These are phyloP conservation scores for Furcifer pardalis DNA, from an alignment of 2,797 vertebrate genomes.

Conservation along the genomic window DNA sequence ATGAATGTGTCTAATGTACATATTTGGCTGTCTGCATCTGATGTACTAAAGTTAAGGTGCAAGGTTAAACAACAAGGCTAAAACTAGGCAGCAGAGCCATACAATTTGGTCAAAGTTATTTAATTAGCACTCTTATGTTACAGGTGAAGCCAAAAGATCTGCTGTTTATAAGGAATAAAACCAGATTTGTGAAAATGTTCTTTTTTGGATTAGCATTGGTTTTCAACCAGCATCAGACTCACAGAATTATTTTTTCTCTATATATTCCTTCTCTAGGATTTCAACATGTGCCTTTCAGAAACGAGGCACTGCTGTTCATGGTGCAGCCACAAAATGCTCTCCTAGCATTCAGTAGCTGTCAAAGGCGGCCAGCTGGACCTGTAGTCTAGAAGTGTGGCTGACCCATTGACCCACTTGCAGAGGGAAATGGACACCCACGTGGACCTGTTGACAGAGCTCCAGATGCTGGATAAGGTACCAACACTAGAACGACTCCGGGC, in stretches of 20 bases:
- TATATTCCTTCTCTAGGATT: slow-evolving; percentile 55
- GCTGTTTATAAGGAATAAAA: too few species aligned
- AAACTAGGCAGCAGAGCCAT: neutral
- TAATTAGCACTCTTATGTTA: neutral
- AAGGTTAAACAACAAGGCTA: too few species aligned
- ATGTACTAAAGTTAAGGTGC: too few species aligned
- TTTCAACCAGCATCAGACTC: neutral
- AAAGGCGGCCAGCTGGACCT: slow-evolving; percentile 30
- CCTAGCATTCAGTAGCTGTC: slow-evolving; percentile 56
- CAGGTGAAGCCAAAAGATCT: neutral
- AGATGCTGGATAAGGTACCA: slow-evolving; percentile 95
- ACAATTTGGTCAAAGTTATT: neutral
- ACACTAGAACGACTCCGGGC: slow-evolving; percentile 93
- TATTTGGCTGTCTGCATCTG: too few species aligned
- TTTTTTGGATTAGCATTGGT: neutral
- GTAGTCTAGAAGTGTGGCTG: slow-evolving; percentile 13
- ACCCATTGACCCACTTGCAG: neutral
- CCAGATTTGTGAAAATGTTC: neutral
- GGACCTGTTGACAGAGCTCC: slow-evolving; percentile 94
- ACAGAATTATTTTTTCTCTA: neutral
- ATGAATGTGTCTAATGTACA: too few species aligned
- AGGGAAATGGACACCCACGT: slow-evolving; percentile 90
- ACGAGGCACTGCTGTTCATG: slow-evolving; percentile 48
- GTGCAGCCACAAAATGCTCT: slow-evolving; percentile 31
- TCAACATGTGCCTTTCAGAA: slow-evolving; percentile 40